Percentiles rank a stretch among this genome's conserved stretches.
These are phyloP conservation scores for Onychomys leucogaster DNA, from an alignment of 2,797 vertebrate species.

Conservation along the genomic window DNA sequence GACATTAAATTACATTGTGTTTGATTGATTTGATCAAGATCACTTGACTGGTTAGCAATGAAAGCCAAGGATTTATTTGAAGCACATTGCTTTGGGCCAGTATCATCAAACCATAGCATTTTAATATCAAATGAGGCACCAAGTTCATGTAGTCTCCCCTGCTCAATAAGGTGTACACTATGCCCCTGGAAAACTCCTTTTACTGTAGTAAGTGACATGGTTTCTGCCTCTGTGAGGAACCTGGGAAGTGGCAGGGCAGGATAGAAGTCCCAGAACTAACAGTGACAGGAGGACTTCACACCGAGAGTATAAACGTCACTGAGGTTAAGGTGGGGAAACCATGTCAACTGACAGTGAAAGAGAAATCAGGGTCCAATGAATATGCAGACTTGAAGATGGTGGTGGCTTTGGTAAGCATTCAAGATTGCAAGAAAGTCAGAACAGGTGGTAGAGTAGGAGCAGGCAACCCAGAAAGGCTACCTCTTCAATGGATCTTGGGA, in stretches of 20 bases:
- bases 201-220: not conserved
- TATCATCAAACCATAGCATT: slow-evolving; percentile 16
- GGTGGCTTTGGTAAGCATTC: not conserved
- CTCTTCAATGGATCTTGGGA: not conserved
- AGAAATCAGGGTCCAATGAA: not conserved
- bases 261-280: not conserved
- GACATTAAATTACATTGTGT: not conserved
- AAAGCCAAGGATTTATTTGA: not conserved
- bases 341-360: not conserved
- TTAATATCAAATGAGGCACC: not conserved
- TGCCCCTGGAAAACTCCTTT: not conserved
- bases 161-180: not conserved
- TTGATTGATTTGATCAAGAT: slow-evolving; percentile 30
- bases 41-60: not conserved
- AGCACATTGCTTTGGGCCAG: not conserved
- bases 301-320: not conserved
- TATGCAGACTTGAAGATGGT: not conserved
- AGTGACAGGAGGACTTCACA: not conserved
- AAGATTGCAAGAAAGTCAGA: not conserved
- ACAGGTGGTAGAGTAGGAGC: not conserved
- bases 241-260: not conserved
- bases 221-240: not conserved
- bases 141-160: not conserved
- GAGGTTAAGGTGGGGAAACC: not conserved
- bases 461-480: not conserved